Percentiles rank a stretch among this genome's conserved stretches.
phyloP scores from a whole-genome alignment of 2,797 vertebrate species.

The Gobio occitaniae region DNA sequence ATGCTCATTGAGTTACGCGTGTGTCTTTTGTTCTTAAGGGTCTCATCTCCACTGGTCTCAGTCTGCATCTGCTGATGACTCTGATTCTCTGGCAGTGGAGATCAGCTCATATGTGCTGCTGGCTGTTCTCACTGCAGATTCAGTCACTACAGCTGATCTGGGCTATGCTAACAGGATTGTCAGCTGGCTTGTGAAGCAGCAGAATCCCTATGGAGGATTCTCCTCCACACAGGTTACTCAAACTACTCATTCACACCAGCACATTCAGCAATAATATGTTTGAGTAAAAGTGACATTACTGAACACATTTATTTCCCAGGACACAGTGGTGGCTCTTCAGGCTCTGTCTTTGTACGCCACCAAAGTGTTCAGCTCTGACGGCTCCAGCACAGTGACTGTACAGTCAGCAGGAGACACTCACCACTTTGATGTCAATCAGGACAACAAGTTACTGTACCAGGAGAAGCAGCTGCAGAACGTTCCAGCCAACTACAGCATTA shows the following conservation, averaged over 20 bases:
- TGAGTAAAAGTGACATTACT: too few species aligned
- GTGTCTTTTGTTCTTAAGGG: too few species aligned
- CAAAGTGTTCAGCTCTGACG: conserved; percentile 74
- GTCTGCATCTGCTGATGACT: conserved; percentile 71
- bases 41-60: conserved; percentile 73
- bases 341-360: conserved; percentile 84
- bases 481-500: too few species aligned
- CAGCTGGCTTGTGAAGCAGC: conserved; percentile 80
- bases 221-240: conserved; percentile 68
- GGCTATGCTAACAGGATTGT: conserved; percentile 73
- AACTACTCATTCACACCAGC: too few species aligned
- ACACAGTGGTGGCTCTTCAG: conserved; percentile 86
- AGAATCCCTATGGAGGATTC: conserved; percentile 84
- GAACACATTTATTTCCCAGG: conserved; percentile 76
- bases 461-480: too few species aligned
- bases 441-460: too few species aligned
- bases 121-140: conserved; percentile 73
- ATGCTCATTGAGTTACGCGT: too few species aligned
- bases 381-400: conserved; percentile 76
- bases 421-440: conserved; percentile 63
- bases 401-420: conserved; percentile 68
- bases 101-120: conserved; percentile 82
- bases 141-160: conserved; percentile 70
- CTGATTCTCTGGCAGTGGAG: conserved; percentile 81
- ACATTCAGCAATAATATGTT: too few species aligned